Percentiles rank a stretch among this genome's conserved stretches.
Conservation (phyloP, 1,140 invertebrate genomes). For the Zaprionus lachaisei region DNA sequence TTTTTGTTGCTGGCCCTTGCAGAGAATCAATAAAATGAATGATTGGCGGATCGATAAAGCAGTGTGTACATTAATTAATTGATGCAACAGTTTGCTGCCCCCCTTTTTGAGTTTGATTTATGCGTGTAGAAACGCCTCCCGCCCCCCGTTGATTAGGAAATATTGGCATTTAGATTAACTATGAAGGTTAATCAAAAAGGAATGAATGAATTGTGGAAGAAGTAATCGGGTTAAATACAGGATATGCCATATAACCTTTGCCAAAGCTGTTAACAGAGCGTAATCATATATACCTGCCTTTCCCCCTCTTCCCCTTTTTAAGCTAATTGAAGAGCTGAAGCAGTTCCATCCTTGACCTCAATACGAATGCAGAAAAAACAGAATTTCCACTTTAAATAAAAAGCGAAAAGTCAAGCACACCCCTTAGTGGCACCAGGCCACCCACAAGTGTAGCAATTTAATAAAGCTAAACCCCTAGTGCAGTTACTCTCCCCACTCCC, state of each 20-base stretch:
- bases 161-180: not conserved
- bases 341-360: slow-evolving; percentile 1
- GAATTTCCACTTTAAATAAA: not conserved
- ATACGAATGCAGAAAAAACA: not conserved
- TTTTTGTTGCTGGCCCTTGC: slow-evolving; percentile 24
- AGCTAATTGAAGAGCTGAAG: not conserved
- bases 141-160: not conserved
- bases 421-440: not conserved
- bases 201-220: not conserved
- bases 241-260: not conserved
- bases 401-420: not conserved
- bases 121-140: not conserved
- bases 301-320: not conserved
- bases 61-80: slow-evolving; percentile 24
- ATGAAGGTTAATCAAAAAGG: not conserved
- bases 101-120: not conserved
- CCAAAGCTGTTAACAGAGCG: not conserved
- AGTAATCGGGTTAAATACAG: not conserved
- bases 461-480: not conserved
- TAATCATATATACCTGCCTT: not conserved
- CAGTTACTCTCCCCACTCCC: not conserved
- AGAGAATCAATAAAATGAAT: slow-evolving; percentile 49
- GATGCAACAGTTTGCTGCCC: slow-evolving; percentile 1
- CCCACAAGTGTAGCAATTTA: not conserved
- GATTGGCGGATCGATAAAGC: slow-evolving; percentile 27